Conservation (phyloP, 2,888 invertebrate species). For the Ryuthela nishihirai region DNA sequence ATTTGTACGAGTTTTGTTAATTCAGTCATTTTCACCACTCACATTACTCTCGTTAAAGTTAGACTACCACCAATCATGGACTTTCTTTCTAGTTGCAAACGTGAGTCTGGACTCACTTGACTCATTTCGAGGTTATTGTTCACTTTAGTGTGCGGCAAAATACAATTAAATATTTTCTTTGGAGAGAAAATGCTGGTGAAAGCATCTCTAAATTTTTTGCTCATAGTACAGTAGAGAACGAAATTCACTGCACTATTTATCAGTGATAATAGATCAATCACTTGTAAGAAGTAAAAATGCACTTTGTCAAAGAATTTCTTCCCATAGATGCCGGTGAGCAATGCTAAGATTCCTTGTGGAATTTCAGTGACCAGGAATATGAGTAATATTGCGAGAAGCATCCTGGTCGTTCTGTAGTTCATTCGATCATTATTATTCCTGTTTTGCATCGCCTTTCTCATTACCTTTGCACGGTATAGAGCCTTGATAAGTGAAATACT, state of each 20-base stretch:
- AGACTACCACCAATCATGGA: no score
- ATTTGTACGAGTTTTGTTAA: no score
- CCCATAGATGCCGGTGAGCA: slow-evolving; percentile 71
- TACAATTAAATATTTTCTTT: slow-evolving; percentile 60
- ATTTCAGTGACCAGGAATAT: slow-evolving; percentile 85
- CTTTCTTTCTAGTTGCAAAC: no score
- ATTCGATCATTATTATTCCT: slow-evolving; percentile 6
- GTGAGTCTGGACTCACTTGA: slow-evolving; percentile 5
- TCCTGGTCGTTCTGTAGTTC: slow-evolving; percentile 74
- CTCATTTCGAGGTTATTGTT: slow-evolving; percentile 10
- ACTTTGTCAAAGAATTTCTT: slow-evolving; percentile 60
- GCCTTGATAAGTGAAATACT: slow-evolving; percentile 49
- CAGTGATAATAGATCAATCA: slow-evolving; percentile 85
- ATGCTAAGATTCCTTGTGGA: slow-evolving; percentile 70
- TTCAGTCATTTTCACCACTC: no score
- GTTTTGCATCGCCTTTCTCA: slow-evolving; percentile 34
- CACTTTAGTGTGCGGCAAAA: slow-evolving; percentile 52
- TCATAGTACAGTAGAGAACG: slow-evolving; percentile 90
- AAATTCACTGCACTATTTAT: slow-evolving; percentile 90
- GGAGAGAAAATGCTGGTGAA: slow-evolving; percentile 63
- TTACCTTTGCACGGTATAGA: slow-evolving; percentile 40
- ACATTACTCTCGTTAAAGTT: no score
- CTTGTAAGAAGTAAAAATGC: slow-evolving; percentile 62
- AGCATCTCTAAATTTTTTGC: slow-evolving; percentile 73
- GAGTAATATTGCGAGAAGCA: slow-evolving; percentile 81